phyloP scores from a whole-genome alignment of 2,888 invertebrate species.

The Drosophila meridiana region DNA sequence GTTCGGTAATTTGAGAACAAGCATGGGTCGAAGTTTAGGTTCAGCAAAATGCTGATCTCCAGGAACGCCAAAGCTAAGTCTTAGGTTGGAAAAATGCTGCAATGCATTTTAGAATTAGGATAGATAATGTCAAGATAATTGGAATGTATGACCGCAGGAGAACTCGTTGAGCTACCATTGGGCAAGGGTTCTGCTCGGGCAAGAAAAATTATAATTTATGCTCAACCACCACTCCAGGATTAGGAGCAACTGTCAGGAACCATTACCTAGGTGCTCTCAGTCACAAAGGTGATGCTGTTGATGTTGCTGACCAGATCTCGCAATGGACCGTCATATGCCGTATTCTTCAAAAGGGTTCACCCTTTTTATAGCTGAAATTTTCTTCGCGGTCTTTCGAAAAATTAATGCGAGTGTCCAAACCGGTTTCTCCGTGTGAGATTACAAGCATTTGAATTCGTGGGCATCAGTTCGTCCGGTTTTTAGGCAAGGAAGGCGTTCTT shows the following conservation, averaged over 20 bases:
- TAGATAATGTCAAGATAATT: conserved; percentile 66
- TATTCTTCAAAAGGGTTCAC: conserved; percentile 62
- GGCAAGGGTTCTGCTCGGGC: conserved; percentile 34
- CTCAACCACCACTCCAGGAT: conserved; percentile 54
- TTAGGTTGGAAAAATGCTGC: conserved; percentile 24
- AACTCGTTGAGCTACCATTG: conserved; percentile 74
- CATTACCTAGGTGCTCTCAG: conserved; percentile 27
- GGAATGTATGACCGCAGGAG: conserved; percentile 74
- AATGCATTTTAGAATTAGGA: conserved; percentile 19
- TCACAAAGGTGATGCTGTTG: conserved; percentile 30
- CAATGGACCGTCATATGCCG: conserved; percentile 75
- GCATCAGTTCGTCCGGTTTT: conserved; percentile 77
- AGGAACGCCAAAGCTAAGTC: conserved; percentile 30
- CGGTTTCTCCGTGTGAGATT: conserved; percentile 67
- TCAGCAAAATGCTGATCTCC: conserved; percentile 75
- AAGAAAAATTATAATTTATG: conserved; percentile 40
- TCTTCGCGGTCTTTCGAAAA: conserved; percentile 71
- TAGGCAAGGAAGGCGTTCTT: conserved; percentile 53
- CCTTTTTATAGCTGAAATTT: conserved; percentile 64
- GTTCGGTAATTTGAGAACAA: conserved; percentile 78
- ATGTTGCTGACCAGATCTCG: conserved; percentile 70
- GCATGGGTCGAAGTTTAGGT: conserved; percentile 40
- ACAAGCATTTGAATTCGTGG: conserved; percentile 63
- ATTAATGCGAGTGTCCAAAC: conserved; percentile 79
- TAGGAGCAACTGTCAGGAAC: conserved; percentile 45